Evolutionary conservation across 2,113 vertebrate genomes (phyloP).

Genomic region (Sylvia atricapilla): DNA sequence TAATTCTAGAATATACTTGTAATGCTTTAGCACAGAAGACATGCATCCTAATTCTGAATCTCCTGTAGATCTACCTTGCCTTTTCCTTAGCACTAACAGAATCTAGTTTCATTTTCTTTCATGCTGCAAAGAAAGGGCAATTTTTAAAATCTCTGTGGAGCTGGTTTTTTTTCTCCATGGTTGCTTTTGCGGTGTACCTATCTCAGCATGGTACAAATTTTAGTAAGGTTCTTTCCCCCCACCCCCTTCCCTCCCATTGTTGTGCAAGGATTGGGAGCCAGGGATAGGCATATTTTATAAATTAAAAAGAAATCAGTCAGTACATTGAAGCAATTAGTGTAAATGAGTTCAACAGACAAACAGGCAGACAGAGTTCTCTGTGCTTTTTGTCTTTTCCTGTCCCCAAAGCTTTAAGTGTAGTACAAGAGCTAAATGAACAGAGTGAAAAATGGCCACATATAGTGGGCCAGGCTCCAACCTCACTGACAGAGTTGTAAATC

Average conservation of each 20-base stretch:
- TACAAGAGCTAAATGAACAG: constrained; percentile 23
- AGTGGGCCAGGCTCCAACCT: neutral
- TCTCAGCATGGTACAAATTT: constrained; percentile 5
- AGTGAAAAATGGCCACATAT: constrained; percentile 55
- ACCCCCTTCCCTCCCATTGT: neutral
- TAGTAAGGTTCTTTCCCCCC: neutral
- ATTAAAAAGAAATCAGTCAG: constrained; percentile 43
- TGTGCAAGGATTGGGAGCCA: neutral
- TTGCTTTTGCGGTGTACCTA: neutral
- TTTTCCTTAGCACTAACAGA: neutral
- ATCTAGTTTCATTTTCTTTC: neutral
- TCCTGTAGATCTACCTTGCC: neutral
- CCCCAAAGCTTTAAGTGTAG: neutral
- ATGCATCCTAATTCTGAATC: neutral
- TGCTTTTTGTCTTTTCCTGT: constrained; percentile 17
- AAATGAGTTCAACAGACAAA: constrained; percentile 39
- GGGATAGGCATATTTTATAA: constrained; percentile 15
- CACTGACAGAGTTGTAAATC: constrained; percentile 28
- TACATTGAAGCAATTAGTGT: constrained; percentile 38
- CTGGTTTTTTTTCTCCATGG: neutral
- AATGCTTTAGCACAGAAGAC: neutral
- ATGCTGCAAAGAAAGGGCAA: neutral
- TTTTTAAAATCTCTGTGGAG: neutral
- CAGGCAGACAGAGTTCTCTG: neutral
- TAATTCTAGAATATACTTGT: neutral